Evolutionary conservation across 2,888 invertebrate genomes (phyloP), one percentile per base, ranked within the genome.

Genomic region (Monoplex corrugatus): DNA sequence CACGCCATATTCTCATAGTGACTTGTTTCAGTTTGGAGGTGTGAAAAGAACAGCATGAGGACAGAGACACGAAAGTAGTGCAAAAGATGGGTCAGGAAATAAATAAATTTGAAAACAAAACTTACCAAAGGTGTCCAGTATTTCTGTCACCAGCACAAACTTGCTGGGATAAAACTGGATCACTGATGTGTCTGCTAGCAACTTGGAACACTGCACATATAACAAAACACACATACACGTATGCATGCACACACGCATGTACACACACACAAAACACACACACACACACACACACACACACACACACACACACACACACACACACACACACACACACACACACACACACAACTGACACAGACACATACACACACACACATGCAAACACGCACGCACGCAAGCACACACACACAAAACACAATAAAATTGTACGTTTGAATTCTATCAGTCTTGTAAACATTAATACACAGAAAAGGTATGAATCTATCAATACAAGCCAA

Each of bases 161-260:
- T 99, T 99, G 96, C 99, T 99, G 0, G 99, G 99, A 96, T 99
- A 99, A 96, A 99, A 99, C 94, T 98, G 98, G 95, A 99, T 97
- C 0, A 98, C 98, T 89, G 97, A 97, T 3, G 98, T 98, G 95
- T 99, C 98, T 1, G 98, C 97, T 88, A 99, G 96, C 94, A 99
- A 97, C 96, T 99, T 99, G 68, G 99, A 98, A 96, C 99, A 99
- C 97, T 99, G 95, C 40, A 89, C 72, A 35, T 1, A 63, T 75
- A 19, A 84, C 38, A 87, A 85, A 72, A 82, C 40, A 38, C n/a
- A 50, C 43, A 84, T 80, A 50, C 40, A 40, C 28, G 43, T 28
- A 80, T 32, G 32, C 19, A 40, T 28, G 19, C 23, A 40, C 40
- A 40, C 6, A 40, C 23, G 72, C 72, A 72, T 35, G 72, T 16